Evolutionary conservation across 2,113 vertebrate genomes (phyloP).

Genomic region (Chionodraco myersi): DNA sequence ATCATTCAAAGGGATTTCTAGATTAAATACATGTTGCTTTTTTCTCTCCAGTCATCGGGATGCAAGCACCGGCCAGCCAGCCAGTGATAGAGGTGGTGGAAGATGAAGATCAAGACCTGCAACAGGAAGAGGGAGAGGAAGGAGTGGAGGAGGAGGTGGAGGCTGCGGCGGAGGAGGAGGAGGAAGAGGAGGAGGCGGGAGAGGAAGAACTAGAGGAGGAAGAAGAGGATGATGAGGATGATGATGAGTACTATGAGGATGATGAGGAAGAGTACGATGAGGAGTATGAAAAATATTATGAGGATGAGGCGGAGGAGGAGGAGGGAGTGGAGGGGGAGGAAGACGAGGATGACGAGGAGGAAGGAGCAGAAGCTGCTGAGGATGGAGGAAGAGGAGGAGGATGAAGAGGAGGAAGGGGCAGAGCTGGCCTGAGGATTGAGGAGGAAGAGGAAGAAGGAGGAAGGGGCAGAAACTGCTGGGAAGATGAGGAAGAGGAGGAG

Average conservation of each 20-base stretch:
- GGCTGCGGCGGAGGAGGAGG: not conserved
- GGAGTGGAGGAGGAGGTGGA: not conserved
- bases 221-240: constrained; percentile 14
- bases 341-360: not conserved
- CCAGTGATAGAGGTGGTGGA: constrained; percentile 61
- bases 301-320: constrained; percentile 10
- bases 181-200: constrained; percentile 13
- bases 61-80: constrained; percentile 61
- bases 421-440: not conserved
- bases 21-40: not conserved
- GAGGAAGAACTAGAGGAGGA: constrained; percentile 56
- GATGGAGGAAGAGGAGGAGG: constrained; percentile 2
- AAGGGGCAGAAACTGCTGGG: not conserved
- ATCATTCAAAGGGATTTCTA: too few species aligned
- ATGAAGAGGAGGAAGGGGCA: not conserved
- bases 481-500: constrained; percentile 16
- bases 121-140: constrained; percentile 16
- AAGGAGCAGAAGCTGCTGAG: not conserved
- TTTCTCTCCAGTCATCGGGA: constrained; percentile 65
- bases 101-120: constrained; percentile 35
- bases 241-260: constrained; percentile 32
- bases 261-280: constrained; percentile 25
- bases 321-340: not conserved
- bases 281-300: constrained; percentile 9
- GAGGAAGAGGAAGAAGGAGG: not conserved